phyloP scores from a whole-genome alignment of 2,113 vertebrate genomes.

The Micromys minutus region DNA sequence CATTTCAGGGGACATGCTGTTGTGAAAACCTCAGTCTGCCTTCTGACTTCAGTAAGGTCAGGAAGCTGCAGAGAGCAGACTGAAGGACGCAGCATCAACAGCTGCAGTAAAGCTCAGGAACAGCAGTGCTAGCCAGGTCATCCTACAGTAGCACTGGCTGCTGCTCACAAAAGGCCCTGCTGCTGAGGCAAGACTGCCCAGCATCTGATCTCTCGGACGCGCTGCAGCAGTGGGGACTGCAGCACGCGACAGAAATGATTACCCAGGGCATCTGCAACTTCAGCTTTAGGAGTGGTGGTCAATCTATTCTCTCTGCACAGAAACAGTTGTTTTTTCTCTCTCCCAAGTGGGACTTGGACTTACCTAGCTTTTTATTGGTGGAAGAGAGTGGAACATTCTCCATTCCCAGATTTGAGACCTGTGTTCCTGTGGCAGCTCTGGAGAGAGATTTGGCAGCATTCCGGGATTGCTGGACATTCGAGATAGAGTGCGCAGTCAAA shows the following conservation, averaged over 20 bases:
- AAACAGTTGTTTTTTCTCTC: conserved; percentile 6
- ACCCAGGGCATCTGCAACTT: conserved; percentile 10
- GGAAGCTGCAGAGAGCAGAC: conserved; percentile 4
- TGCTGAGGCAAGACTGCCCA: background rate
- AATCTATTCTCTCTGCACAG: background rate
- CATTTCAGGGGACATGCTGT: conserved; percentile 58
- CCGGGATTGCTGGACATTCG: conserved; percentile 79
- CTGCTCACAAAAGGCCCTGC: background rate
- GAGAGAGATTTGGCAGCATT: conserved; percentile 85
- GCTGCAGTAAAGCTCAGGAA: conserved; percentile 11
- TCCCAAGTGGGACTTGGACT: conserved; percentile 60
- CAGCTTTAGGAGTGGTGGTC: background rate
- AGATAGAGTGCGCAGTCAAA: conserved; percentile 77
- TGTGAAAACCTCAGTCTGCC: conserved; percentile 16
- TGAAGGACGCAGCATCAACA: conserved; percentile 49
- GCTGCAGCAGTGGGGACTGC: background rate
- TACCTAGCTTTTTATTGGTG: conserved; percentile 91
- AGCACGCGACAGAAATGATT: background rate
- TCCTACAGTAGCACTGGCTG: background rate
- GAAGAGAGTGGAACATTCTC: conserved; percentile 84
- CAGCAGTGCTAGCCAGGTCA: conserved; percentile 41
- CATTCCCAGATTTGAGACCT: conserved; percentile 77
- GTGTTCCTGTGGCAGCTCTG: conserved; percentile 79
- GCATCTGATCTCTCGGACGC: background rate
- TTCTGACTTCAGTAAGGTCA: background rate